A percentile compares a stretch with the other conserved stretches of the same genome.
Evolutionary conservation across 2,888 invertebrate genomes (phyloP).

Genomic region (Branchellion lobata): DNA sequence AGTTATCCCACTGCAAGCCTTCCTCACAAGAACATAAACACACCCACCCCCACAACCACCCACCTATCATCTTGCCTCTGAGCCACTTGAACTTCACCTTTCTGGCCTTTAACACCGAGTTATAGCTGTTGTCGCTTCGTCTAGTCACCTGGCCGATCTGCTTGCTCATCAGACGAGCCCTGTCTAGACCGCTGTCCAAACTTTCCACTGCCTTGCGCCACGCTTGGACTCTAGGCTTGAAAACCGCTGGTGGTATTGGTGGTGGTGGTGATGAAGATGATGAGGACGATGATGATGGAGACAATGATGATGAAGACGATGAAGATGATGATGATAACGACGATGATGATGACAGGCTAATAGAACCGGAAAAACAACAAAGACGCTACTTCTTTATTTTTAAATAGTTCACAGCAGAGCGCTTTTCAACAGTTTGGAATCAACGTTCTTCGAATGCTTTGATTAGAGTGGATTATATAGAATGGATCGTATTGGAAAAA

Average conservation of each 20-base stretch:
- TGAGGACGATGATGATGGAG: too few species aligned
- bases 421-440: too few species aligned
- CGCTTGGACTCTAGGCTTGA: not conserved
- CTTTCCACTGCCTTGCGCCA: not conserved
- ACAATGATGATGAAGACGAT: too few species aligned
- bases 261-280: too few species aligned
- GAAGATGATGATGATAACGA: too few species aligned
- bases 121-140: slow-evolving; percentile 67
- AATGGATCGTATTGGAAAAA: not conserved
- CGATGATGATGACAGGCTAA: too few species aligned
- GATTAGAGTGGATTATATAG: not conserved
- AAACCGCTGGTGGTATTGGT: not conserved
- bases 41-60: not conserved
- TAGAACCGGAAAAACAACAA: too few species aligned
- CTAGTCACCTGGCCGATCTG: slow-evolving; percentile 71
- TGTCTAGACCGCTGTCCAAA: not conserved
- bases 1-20: too few species aligned
- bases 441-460: too few species aligned
- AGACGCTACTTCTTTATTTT: too few species aligned
- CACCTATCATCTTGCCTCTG: slow-evolving; percentile 79
- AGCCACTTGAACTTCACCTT: slow-evolving; percentile 91
- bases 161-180: slow-evolving; percentile 37
- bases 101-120: slow-evolving; percentile 72
- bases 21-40: too few species aligned
- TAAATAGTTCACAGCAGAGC: too few species aligned